Conservation (phyloP, 37 sponge, comb jelly and placozoan species). For the Spongilla lacustris region DNA sequence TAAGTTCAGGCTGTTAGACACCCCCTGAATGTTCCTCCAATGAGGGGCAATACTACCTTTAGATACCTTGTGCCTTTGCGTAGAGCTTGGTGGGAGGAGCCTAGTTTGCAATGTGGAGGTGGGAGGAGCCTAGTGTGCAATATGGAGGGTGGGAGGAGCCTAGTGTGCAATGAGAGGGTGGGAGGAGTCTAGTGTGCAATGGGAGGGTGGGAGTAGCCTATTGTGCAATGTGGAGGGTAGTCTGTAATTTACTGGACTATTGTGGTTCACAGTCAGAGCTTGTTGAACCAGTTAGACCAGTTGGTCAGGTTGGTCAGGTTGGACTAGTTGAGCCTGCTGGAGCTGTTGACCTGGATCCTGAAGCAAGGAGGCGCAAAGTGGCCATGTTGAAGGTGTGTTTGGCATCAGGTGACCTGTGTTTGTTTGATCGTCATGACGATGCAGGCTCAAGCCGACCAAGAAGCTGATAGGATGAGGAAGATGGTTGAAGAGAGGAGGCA, state of each 20-base stretch:
- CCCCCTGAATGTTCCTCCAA: too few relatives aligned
- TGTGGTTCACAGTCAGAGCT: background rate
- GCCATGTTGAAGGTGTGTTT: constrained; percentile 85
- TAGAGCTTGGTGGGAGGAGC: too few relatives aligned
- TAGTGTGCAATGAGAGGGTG: too few relatives aligned
- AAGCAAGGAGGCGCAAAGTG: constrained; percentile 84
- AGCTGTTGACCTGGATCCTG: constrained; percentile 48
- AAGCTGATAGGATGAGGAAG: constrained; percentile 72
- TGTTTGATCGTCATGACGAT: background rate
- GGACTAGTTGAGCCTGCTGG: background rate
- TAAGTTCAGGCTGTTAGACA: too few relatives aligned
- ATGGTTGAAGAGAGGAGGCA: constrained; percentile 55
- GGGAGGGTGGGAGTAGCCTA: too few relatives aligned
- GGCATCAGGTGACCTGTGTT: background rate
- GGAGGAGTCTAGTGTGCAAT: too few relatives aligned
- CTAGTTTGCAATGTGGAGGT: too few relatives aligned
- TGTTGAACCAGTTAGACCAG: background rate
- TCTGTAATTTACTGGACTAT: background rate
- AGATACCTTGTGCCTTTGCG: too few relatives aligned
- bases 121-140: too few relatives aligned
- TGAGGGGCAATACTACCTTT: too few relatives aligned
- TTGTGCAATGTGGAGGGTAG: too few relatives aligned
- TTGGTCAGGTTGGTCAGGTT: background rate
- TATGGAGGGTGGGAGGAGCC: too few relatives aligned
- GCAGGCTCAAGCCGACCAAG: constrained; percentile 85